Conservation (phyloP, 2,113 vertebrate genomes). For the Haliaeetus leucogaster region DNA sequence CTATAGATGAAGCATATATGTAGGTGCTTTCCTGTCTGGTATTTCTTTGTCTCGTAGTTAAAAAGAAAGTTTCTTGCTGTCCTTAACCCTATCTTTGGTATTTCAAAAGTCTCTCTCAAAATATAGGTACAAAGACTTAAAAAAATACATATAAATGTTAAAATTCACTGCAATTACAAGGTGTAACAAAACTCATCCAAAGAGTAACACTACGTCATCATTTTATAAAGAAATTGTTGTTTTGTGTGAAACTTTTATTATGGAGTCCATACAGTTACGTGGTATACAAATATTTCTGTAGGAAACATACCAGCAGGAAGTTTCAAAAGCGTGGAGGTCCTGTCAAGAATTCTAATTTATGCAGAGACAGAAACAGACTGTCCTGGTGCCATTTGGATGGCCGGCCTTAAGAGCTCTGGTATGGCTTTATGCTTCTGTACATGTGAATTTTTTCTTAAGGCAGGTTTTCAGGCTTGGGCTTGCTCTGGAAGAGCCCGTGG, state of each 20-base stretch:
- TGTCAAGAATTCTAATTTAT: background rate
- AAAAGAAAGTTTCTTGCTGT: background rate
- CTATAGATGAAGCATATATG: background rate
- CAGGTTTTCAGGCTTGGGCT: background rate
- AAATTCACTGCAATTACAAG: background rate
- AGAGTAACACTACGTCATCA: background rate
- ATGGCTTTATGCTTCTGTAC: background rate
- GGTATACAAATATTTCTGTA: background rate
- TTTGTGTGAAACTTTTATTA: background rate
- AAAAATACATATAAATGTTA: background rate
- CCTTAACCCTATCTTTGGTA: background rate
- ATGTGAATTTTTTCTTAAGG: background rate
- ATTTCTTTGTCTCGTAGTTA: background rate
- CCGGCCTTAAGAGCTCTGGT: background rate
- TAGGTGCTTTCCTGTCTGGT: background rate
- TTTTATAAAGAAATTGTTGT: background rate
- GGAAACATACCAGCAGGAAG: background rate
- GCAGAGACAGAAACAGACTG: background rate
- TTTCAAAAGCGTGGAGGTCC: background rate
- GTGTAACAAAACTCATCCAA: background rate
- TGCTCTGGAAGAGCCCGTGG: background rate
- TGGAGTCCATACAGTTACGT: background rate
- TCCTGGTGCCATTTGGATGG: background rate
- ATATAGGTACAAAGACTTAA: background rate
- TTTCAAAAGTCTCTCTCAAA: background rate